Percentiles rank a stretch among this genome's conserved stretches.
These are phyloP conservation scores for Cremastinae sp. DNA, from an alignment of 2,888 invertebrate species.

Conservation along the genomic window DNA sequence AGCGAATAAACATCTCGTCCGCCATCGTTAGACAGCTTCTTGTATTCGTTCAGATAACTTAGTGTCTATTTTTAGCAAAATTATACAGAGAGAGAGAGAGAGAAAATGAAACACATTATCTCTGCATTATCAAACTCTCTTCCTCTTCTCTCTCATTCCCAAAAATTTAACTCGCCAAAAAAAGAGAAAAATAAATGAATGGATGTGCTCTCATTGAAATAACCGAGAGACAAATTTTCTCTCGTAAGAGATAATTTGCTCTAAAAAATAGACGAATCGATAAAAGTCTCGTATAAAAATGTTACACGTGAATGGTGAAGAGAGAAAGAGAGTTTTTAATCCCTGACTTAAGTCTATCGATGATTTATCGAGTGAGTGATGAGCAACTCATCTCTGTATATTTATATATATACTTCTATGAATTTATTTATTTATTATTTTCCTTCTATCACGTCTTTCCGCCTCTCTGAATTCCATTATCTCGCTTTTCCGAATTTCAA, in stretches of 20 bases:
- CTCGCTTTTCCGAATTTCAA: constrained; percentile 45
- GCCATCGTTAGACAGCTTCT: constrained; percentile 59
- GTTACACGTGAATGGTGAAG: constrained; percentile 73
- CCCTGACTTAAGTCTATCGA: constrained; percentile 63
- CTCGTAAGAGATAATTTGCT: constrained; percentile 43
- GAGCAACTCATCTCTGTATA: constrained; percentile 65
- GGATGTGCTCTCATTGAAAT: neutral
- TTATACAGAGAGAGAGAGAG: constrained; percentile 9
- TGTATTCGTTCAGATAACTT: constrained; percentile 63
- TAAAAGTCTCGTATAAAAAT: constrained; percentile 77
- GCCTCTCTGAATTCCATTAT: constrained; percentile 35
- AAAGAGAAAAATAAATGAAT: no score
- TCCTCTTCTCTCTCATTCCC: constrained; percentile 36
- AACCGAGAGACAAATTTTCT: neutral
- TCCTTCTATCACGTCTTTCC: constrained; percentile 18
- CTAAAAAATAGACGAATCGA: constrained; percentile 71
- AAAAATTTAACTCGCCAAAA: no score
- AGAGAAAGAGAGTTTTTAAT: constrained; percentile 69
- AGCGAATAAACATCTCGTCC: constrained; percentile 47
- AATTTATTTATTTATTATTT: constrained; percentile 49
- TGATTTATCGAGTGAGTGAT: constrained; percentile 67
- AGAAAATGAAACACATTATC: constrained; percentile 38
- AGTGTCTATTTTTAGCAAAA: constrained; percentile 66
- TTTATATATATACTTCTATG: constrained; percentile 44
- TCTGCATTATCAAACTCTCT: constrained; percentile 44